Conservation (phyloP, 2,888 invertebrate genomes). For the Subacronicta megacephala region DNA sequence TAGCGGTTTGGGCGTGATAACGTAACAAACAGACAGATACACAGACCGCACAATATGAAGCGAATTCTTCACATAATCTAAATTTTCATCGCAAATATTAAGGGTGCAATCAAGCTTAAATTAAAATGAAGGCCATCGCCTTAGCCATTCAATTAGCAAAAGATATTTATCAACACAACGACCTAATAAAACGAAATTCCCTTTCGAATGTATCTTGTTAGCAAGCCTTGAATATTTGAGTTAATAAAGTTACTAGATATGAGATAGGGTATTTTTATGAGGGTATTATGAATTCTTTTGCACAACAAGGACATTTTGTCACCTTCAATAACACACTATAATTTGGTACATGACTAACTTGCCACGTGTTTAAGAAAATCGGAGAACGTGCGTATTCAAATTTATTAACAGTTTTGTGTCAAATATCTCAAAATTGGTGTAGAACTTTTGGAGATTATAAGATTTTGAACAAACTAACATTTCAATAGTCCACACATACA, state of each 20-base stretch:
- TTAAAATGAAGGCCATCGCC: slow-evolving; percentile 27
- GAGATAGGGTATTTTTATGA: slow-evolving; percentile 15
- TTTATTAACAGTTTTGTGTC: no score
- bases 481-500: no score
- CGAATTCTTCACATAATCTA: background rate
- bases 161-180: slow-evolving; percentile 22
- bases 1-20: no score
- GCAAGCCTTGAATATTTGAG: slow-evolving; percentile 28
- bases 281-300: background rate
- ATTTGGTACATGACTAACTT: no score
- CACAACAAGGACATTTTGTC: background rate
- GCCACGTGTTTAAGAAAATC: no score
- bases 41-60: no score
- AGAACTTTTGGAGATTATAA: no score
- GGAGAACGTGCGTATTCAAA: no score
- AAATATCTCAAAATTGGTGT: no score
- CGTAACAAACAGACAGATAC: no score
- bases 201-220: slow-evolving; percentile 25
- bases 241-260: slow-evolving; percentile 20
- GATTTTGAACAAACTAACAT: no score
- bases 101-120: slow-evolving; percentile 39
- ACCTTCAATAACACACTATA: background rate
- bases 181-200: slow-evolving; percentile 32
- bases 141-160: slow-evolving; percentile 45
- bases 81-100: slow-evolving; percentile 8